Evolutionary conservation across 2,113 vertebrate genomes (phyloP).

Genomic region (Chascanopsetta lugubris): DNA sequence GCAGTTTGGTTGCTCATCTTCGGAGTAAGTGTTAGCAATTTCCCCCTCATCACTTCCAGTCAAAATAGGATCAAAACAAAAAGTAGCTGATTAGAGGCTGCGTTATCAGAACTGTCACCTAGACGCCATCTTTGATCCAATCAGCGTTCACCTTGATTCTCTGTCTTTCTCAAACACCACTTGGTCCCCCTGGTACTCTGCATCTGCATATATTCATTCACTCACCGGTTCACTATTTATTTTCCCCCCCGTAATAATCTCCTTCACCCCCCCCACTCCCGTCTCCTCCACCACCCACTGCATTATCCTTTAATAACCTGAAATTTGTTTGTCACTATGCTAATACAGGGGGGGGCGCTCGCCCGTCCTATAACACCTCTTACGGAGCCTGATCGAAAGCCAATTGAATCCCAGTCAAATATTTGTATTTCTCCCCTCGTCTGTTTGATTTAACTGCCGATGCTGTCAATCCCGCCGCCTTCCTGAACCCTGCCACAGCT

Average conservation of each 20-base stretch:
- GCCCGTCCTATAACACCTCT: conserved; percentile 61
- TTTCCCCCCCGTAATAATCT: conserved; percentile 51
- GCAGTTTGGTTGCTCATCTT: conserved; percentile 30
- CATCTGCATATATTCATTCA: conserved; percentile 70
- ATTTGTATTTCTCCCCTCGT: conserved; percentile 74
- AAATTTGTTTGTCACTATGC: conserved; percentile 64
- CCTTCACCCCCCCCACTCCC: conserved; percentile 43
- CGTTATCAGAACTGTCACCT: conserved; percentile 42
- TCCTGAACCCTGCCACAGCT: conserved; percentile 71
- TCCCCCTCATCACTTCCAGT: conserved; percentile 44
- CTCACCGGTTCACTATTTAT: conserved; percentile 56
- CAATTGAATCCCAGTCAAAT: conserved; percentile 74
- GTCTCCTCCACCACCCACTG: conserved; percentile 57
- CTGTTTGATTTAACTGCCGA: conserved; percentile 71
- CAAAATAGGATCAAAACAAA: conserved; percentile 55
- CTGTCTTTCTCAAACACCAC: conserved; percentile 40
- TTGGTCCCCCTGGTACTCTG: conserved; percentile 45
- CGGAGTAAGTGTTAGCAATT: conserved; percentile 36
- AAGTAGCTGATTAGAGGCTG: conserved; percentile 54
- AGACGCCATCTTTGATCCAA: conserved; percentile 49
- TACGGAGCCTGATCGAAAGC: conserved; percentile 72
- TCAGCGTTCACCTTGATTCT: conserved; percentile 66
- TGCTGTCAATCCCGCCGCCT: conserved; percentile 65
- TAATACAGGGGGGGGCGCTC: conserved; percentile 38
- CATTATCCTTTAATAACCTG: conserved; percentile 72